Evolutionary conservation across 2,888 invertebrate species (phyloP).

Genomic region (Drosophila macrospina): DNA sequence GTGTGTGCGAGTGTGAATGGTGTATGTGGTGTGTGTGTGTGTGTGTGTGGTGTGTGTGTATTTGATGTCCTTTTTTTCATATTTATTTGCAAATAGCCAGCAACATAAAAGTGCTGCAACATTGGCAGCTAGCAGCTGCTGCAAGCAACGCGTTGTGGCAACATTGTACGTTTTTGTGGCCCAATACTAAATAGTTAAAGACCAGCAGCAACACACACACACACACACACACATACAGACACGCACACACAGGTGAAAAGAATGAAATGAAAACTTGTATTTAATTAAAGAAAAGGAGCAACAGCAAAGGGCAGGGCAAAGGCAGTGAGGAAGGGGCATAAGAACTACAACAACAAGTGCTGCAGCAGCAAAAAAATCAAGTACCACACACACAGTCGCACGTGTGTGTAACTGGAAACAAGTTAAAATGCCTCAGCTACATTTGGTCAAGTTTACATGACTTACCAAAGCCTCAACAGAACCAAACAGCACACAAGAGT

Average conservation of each 20-base stretch:
- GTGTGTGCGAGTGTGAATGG: background rate
- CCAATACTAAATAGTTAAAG: slow-evolving; percentile 55
- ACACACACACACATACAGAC: slow-evolving; percentile 33
- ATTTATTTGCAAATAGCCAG: slow-evolving; percentile 39
- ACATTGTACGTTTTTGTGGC: slow-evolving; percentile 58
- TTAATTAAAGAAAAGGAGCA: slow-evolving; percentile 74
- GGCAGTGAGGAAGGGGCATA: slow-evolving; percentile 38
- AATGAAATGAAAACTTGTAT: slow-evolving; percentile 77
- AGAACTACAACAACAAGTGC: slow-evolving; percentile 35
- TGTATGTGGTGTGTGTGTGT: slow-evolving; percentile 12
- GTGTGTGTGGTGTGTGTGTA: slow-evolving; percentile 11
- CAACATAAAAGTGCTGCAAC: slow-evolving; percentile 31
- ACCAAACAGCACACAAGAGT: slow-evolving; percentile 35
- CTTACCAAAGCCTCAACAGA: slow-evolving; percentile 49
- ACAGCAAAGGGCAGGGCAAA: slow-evolving; percentile 34
- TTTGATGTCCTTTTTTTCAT: slow-evolving; percentile 39
- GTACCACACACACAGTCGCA: slow-evolving; percentile 43
- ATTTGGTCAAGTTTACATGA: slow-evolving; percentile 77
- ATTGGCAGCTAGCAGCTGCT: slow-evolving; percentile 18
- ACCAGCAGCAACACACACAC: slow-evolving; percentile 28
- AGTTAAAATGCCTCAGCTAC: slow-evolving; percentile 77
- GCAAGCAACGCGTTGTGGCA: slow-evolving; percentile 39
- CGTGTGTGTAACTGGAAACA: slow-evolving; percentile 69
- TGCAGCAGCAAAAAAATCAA: slow-evolving; percentile 56
- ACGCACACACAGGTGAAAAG: slow-evolving; percentile 59